Conservation (phyloP, 2,888 invertebrate genomes). For the Choreutis nemorana region DNA sequence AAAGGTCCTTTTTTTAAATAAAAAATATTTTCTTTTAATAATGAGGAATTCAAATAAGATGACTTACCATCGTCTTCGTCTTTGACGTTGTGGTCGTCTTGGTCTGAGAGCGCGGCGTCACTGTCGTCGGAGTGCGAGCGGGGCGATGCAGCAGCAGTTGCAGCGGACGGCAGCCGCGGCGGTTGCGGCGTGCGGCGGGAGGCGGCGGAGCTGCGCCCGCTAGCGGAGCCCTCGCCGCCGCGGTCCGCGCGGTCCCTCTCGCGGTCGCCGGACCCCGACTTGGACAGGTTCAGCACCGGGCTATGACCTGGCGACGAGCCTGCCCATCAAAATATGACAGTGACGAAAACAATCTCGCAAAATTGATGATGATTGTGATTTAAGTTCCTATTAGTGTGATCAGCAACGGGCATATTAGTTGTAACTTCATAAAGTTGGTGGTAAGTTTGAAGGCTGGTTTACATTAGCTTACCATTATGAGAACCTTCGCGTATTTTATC, state of each 20-base stretch:
- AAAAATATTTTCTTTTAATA: too few species aligned
- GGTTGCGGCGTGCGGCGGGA: constrained; percentile 70
- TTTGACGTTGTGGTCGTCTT: constrained; percentile 85
- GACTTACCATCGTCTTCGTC: constrained; percentile 81
- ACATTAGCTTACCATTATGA: constrained; percentile 77
- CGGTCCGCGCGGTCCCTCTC: constrained; percentile 72
- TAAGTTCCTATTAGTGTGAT: too few species aligned
- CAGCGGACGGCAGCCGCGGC: constrained; percentile 55
- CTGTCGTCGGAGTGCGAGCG: constrained; percentile 81
- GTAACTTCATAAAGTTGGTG: too few species aligned
- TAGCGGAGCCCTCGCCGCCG: constrained; percentile 55
- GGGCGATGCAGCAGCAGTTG: constrained; percentile 69
- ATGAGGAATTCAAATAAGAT: too few species aligned
- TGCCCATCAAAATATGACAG: constrained; percentile 23
- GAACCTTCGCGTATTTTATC: constrained; percentile 89
- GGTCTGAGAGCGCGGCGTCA: constrained; percentile 87
- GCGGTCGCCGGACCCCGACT: constrained; percentile 79
- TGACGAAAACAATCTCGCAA: neutral
- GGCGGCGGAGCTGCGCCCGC: constrained; percentile 66
- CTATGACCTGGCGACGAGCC: constrained; percentile 90
- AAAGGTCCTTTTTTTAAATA: too few species aligned
- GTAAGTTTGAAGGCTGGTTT: too few species aligned
- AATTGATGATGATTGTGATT: neutral
- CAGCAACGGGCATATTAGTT: too few species aligned
- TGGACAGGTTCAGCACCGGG: constrained; percentile 91